phyloP scores from a whole-genome alignment of 2,113 vertebrate species.

The Hydropotes inermis region DNA sequence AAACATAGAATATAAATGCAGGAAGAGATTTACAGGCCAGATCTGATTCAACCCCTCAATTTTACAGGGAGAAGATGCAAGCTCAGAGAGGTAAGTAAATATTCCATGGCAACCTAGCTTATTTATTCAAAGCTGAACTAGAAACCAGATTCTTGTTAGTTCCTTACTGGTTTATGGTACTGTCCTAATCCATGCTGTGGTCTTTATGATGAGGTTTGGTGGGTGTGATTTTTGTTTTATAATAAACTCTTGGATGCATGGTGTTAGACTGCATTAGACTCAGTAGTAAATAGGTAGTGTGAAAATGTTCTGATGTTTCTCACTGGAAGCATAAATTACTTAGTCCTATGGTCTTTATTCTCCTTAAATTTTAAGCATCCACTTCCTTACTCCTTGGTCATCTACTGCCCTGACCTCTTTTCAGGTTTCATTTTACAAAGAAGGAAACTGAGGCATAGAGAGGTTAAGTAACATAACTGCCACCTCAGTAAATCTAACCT shows the following conservation, averaged over 20 bases:
- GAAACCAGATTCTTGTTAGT: background rate
- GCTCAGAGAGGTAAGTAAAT: background rate
- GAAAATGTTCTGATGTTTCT: slow-evolving; percentile 18
- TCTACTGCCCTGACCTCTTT: background rate
- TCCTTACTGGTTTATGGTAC: background rate
- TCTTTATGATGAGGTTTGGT: background rate
- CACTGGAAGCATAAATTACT: background rate
- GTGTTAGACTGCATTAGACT: background rate
- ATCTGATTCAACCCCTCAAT: background rate
- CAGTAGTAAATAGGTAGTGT: background rate
- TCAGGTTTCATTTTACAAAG: background rate
- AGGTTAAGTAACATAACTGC: background rate
- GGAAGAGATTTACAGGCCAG: background rate
- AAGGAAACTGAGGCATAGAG: background rate
- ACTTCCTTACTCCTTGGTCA: background rate
- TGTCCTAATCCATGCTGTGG: background rate
- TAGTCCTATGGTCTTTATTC: background rate
- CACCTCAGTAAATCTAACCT: background rate
- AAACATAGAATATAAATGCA: background rate
- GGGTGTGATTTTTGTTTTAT: background rate
- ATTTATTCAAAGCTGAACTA: background rate
- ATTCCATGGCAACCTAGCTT: background rate
- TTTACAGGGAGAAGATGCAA: background rate
- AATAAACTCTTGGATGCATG: background rate
- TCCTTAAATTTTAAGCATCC: background rate